Base-by-base conservation (phyloP, 2,888 invertebrate species). In the Oscheius sp. region DNA sequence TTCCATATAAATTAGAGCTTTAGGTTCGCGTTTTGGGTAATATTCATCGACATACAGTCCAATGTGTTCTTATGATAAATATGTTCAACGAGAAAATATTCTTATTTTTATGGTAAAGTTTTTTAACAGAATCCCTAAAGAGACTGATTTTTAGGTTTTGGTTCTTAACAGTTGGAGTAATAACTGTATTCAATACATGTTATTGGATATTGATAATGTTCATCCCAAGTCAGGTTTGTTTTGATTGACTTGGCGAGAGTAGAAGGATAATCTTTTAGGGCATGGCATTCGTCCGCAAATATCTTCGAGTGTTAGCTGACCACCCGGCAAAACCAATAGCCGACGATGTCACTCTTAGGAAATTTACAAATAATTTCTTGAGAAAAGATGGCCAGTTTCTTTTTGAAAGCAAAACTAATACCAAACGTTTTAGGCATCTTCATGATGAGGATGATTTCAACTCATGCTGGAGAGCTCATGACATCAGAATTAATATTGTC, bases 161-260 rank as follows among this genome's bases (percentile, higher is more conserved):
- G 86, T 86, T 86, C 66, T 71, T 87, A 8, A 82, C 83, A 12
- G 83, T 87, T 27, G 86, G 86, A 39, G 71, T 85, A 6, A 82
- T 87, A 45, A 87, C 86, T 5, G 79, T 86, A 0, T 82, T 78
- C 71, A 86, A 86, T 71, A 80, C 83, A 4, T 65, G 80, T 65
- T 86, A 86, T 65, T 86, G 86, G 86, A 77, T 86, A 27, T 70
- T 84, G 27, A 84, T 85, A 15, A 86, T 86, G 87, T 84, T 87
- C 72, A 78, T 87, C 55, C 86, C 86, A 15, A 85, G 81, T 23
- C 85, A 86, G 75, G 85, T 85, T 10, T 46, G 20, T n/a, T 52
- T 23, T 20, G 2, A 15, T 8, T 12, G 25, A 15, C 27, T 23
- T 25, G 23, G 23, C 34, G 10, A 10, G 5, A 37, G 6, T 57